Evolutionary conservation across 1,140 invertebrate genomes (phyloP).

Genomic region (Apis laboriosa): DNA sequence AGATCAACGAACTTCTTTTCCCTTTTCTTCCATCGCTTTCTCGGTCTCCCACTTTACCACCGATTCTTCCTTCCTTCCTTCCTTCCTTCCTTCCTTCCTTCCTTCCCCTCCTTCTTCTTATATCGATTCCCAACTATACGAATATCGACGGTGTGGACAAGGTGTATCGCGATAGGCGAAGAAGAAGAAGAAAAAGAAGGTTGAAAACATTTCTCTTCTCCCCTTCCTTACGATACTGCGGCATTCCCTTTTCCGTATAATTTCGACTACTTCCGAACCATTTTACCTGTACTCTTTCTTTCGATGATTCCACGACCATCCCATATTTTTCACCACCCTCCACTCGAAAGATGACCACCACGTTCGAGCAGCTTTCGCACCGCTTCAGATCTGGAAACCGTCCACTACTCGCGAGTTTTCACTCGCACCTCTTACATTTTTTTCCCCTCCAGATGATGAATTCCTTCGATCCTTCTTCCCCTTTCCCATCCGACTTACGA

Average conservation of each 20-base stretch:
- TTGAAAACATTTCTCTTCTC: neutral
- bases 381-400: neutral
- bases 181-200: neutral
- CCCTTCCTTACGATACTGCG: neutral
- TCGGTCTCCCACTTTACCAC: neutral
- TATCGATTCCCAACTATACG: neutral
- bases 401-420: neutral
- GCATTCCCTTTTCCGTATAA: neutral
- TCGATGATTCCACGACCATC: slow-evolving; percentile 81
- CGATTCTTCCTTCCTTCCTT: slow-evolving; percentile 7
- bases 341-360: slow-evolving; percentile 11
- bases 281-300: slow-evolving; percentile 76
- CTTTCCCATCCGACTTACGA: slow-evolving; percentile 51
- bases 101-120: neutral
- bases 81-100: neutral
- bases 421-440: slow-evolving; percentile 61
- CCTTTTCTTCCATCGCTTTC: neutral
- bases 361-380: slow-evolving; percentile 25
- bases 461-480: slow-evolving; percentile 53
- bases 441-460: slow-evolving; percentile 37
- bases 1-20: slow-evolving; percentile 30
- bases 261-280: slow-evolving; percentile 61
- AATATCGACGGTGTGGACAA: slow-evolving; percentile 22
- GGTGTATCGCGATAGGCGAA: neutral
- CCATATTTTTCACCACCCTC: slow-evolving; percentile 66